Evolutionary conservation across 2,113 vertebrate genomes (phyloP).

Genomic region (Illadopsis cleaveri): DNA sequence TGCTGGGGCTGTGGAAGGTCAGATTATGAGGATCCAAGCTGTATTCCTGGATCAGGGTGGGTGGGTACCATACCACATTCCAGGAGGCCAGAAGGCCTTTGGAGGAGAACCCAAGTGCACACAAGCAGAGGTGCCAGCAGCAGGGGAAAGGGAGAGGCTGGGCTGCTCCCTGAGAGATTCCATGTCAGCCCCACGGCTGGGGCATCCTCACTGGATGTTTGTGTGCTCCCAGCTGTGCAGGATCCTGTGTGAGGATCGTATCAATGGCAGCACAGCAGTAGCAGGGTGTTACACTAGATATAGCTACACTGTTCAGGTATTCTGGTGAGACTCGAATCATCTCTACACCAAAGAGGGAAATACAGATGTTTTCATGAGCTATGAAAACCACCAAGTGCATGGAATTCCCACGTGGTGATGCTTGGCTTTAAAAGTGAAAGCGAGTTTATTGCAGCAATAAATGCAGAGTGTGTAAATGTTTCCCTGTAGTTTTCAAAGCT

Average conservation of each 20-base stretch:
- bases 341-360: neutral
- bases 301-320: neutral
- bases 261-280: neutral
- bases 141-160: neutral
- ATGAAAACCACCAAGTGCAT: neutral
- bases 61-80: accelerated
- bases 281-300: neutral
- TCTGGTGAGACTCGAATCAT: neutral
- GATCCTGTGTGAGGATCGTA: accelerated
- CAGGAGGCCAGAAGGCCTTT: neutral
- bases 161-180: neutral
- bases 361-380: neutral
- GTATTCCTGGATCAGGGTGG: too few species aligned
- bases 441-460: neutral
- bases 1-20: neutral
- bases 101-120: neutral
- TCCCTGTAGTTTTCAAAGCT: neutral
- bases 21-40: neutral
- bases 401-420: neutral
- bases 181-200: accelerated
- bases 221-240: neutral
- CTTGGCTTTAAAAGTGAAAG: slow-evolving; percentile 1
- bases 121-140: neutral
- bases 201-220: accelerated
- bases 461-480: neutral